These are phyloP conservation scores for Ailurus styani DNA, from an alignment of 2,113 vertebrate genomes.

Conservation along the genomic window DNA sequence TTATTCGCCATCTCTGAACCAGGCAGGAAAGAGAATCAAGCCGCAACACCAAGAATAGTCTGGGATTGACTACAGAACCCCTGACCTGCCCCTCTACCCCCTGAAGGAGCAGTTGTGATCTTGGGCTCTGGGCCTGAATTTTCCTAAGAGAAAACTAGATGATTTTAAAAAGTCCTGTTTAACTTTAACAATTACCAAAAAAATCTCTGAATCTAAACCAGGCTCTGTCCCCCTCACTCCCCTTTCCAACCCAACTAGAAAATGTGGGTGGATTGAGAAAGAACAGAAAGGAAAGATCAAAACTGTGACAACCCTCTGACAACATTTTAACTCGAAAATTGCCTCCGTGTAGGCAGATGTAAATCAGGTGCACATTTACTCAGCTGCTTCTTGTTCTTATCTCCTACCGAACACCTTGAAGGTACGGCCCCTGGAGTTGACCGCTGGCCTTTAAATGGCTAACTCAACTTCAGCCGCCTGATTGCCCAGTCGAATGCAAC, in stretches of 20 bases:
- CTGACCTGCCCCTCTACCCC: background rate
- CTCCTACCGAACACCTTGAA: background rate
- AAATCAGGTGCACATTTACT: background rate
- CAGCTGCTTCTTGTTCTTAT: background rate
- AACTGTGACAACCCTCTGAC: slow-evolving; percentile 68
- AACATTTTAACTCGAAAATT: slow-evolving; percentile 79
- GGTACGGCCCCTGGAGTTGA: background rate
- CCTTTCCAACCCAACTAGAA: slow-evolving; percentile 32
- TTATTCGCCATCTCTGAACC: background rate
- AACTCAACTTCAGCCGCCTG: fast-evolving
- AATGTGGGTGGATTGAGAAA: slow-evolving; percentile 60
- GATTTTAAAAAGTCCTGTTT: background rate
- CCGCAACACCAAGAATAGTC: background rate
- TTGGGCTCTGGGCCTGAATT: background rate
- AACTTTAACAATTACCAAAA: background rate
- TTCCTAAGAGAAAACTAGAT: background rate
- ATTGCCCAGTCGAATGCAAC: background rate
- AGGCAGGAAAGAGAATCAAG: background rate
- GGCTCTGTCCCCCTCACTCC: background rate
- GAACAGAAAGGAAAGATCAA: slow-evolving; percentile 67
- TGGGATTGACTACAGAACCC: background rate
- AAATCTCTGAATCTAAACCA: slow-evolving; percentile 36
- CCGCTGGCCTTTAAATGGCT: background rate
- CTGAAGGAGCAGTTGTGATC: background rate
- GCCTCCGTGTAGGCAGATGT: slow-evolving; percentile 57